A percentile compares a stretch with the other conserved stretches of the same genome.
These are phyloP conservation scores for Holocentrus rufus DNA, from an alignment of 2,797 vertebrate species.

Conservation along the genomic window DNA sequence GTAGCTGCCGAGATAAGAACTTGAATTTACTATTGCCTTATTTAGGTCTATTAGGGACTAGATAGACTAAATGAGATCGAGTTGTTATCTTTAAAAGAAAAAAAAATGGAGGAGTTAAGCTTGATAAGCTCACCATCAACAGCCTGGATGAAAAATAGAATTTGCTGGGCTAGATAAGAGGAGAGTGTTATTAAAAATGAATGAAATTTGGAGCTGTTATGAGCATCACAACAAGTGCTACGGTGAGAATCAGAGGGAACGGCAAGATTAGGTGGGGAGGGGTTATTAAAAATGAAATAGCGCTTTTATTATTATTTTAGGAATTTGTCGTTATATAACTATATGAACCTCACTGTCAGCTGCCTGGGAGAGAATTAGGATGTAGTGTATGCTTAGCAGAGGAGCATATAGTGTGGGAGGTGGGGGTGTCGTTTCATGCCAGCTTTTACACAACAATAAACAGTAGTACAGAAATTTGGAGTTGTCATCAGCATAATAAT, in stretches of 20 bases:
- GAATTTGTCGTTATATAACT: neutral
- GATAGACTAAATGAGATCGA: conserved; percentile 6
- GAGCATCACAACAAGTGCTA: conserved; percentile 14
- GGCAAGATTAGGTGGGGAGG: neutral
- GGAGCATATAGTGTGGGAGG: no score
- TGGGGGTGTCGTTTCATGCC: no score
- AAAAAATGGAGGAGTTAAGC: conserved; percentile 24
- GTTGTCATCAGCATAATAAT: neutral
- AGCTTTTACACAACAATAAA: no score
- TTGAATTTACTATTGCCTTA: conserved; percentile 7
- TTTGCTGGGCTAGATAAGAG: conserved; percentile 14
- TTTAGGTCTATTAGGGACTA: conserved; percentile 12
- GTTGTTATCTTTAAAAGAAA: conserved; percentile 15
- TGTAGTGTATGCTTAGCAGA: no score
- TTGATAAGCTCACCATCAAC: neutral
- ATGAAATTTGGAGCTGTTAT: conserved; percentile 8
- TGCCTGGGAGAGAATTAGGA: neutral
- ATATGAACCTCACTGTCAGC: conserved; percentile 6
- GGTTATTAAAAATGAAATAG: conserved; percentile 27
- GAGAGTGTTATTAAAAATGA: conserved; percentile 22
- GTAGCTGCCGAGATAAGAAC: conserved; percentile 11
- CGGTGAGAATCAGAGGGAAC: neutral
- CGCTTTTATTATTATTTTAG: neutral
- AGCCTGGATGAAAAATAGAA: conserved; percentile 21
- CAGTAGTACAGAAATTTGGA: neutral